phyloP scores from a whole-genome alignment of 2,888 invertebrate species.

The Slavum lentiscoides region DNA sequence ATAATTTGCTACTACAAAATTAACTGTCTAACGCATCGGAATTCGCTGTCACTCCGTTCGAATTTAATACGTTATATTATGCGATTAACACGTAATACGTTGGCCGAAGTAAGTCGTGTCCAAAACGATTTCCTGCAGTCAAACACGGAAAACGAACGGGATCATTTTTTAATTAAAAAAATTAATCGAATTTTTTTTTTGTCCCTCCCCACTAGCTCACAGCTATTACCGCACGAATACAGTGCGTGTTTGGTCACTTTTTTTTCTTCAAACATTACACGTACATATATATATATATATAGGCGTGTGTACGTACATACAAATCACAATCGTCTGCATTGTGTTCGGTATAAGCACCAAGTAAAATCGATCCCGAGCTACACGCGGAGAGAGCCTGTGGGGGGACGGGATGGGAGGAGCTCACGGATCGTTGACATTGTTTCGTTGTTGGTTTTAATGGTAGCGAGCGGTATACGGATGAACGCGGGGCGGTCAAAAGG shows the following conservation, averaged over 20 bases:
- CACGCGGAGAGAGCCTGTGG: not conserved
- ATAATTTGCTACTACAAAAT: no score
- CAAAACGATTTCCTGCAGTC: no score
- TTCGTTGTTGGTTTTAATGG: conserved; percentile 39
- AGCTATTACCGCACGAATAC: not conserved
- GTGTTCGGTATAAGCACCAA: conserved; percentile 23
- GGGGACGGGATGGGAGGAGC: conserved; percentile 36
- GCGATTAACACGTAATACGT: not conserved
- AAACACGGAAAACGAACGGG: no score
- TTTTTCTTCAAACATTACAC: not conserved
- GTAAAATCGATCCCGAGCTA: conserved; percentile 46
- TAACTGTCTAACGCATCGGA: not conserved
- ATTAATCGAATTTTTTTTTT: not conserved
- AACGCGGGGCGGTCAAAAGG: conserved; percentile 1
- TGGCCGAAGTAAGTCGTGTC: not conserved
- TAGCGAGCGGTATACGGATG: conserved; percentile 1
- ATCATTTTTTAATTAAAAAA: conserved; percentile 3
- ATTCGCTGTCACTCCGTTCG: not conserved
- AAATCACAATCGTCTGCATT: conserved; percentile 18
- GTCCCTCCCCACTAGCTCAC: no score
- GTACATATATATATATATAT: no score
- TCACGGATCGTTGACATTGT: conserved; percentile 51
- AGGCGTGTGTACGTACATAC: not conserved
- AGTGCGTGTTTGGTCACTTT: not conserved
- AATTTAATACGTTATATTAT: not conserved